These are phyloP conservation scores for Ophion costatus DNA, from an alignment of 2,888 invertebrate species.

Conservation along the genomic window DNA sequence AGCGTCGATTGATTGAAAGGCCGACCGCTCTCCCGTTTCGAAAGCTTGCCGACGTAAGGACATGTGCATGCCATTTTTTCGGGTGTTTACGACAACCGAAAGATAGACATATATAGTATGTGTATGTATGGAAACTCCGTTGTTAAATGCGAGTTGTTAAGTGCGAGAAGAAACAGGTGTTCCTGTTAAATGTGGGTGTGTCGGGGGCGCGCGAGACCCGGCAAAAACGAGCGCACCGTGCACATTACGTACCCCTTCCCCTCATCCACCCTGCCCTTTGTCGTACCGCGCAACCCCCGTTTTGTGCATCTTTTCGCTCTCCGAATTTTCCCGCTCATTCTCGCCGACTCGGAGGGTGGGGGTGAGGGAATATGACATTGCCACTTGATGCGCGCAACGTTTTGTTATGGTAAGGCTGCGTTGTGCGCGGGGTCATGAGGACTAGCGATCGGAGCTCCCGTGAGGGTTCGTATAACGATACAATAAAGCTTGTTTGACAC, in stretches of 20 bases:
- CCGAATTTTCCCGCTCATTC: constrained; percentile 56
- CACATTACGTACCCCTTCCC: constrained; percentile 32
- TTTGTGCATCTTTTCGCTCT: constrained; percentile 39
- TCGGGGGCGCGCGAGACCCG: constrained; percentile 42
- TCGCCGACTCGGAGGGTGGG: constrained; percentile 67
- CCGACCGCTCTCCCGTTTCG: background rate
- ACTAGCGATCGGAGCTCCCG: constrained; percentile 8
- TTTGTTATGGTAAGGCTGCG: constrained; percentile 33
- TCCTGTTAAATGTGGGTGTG: constrained; percentile 74
- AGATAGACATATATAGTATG: background rate
- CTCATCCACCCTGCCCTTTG: background rate
- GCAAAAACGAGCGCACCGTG: constrained; percentile 46
- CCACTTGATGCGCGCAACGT: constrained; percentile 71
- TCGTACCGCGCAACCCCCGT: constrained; percentile 2
- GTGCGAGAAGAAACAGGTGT: constrained; percentile 78
- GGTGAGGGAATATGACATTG: constrained; percentile 80
- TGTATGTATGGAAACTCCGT: background rate
- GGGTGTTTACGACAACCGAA: constrained; percentile 3
- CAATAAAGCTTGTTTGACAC: constrained; percentile 32
- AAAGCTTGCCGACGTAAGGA: background rate
- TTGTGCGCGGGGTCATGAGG: constrained; percentile 45
- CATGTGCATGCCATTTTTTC: background rate
- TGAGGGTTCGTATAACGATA: constrained; percentile 2
- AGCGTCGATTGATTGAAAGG: background rate
- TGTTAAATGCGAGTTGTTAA: background rate